These are phyloP conservation scores for Gallirallus australis DNA, from an alignment of 2,797 vertebrate species.

Conservation along the genomic window DNA sequence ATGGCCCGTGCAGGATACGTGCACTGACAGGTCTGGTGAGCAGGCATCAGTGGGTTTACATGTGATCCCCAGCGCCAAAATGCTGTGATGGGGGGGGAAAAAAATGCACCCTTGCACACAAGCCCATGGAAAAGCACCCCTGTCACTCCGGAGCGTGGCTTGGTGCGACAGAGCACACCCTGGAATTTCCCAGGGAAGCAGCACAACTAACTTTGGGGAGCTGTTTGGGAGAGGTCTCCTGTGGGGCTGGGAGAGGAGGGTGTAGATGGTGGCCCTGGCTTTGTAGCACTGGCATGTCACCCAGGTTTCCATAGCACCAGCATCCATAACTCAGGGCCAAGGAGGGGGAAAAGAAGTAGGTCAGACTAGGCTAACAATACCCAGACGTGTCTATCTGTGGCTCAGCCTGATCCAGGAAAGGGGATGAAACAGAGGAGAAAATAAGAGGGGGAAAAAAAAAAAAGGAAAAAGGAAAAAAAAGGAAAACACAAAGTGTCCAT, in stretches of 20 bases:
- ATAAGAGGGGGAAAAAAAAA: not conserved
- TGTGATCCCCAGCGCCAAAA: not conserved
- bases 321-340: slow-evolving; percentile 49
- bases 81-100: not conserved
- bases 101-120: not conserved
- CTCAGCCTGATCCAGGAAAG: slow-evolving; percentile 22
- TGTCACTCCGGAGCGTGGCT: rapidly evolving
- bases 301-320: slow-evolving; percentile 70
- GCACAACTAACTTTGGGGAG: not conserved
- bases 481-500: not conserved
- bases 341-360: slow-evolving; percentile 65
- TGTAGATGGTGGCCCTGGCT: slow-evolving; percentile 35
- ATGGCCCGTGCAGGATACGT: not conserved
- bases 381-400: not conserved
- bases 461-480: not conserved
- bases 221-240: not conserved
- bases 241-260: not conserved
- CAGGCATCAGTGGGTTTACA: not conserved
- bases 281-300: slow-evolving; percentile 50
- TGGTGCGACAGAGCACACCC: not conserved
- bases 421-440: not conserved
- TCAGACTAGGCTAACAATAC: slow-evolving; percentile 60
- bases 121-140: not conserved
- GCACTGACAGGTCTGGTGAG: not conserved
- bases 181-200: not conserved